These are phyloP conservation scores for Leptatherina wallacei DNA, from an alignment of 2,797 vertebrate species.

Conservation along the genomic window DNA sequence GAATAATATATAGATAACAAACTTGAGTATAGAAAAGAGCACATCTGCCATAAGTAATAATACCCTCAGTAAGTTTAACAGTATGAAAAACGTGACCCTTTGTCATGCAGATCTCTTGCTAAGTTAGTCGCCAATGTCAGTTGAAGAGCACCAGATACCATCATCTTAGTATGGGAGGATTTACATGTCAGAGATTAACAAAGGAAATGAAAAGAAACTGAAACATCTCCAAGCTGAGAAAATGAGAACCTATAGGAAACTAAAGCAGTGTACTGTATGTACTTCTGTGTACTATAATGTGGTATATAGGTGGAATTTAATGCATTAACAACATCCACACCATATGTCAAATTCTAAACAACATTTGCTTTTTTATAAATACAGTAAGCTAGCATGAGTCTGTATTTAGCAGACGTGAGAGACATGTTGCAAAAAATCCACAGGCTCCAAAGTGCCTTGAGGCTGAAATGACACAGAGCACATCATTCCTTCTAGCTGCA, in stretches of 20 bases:
- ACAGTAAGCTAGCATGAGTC: conserved; percentile 59
- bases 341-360: conserved; percentile 49
- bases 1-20: conserved; percentile 55
- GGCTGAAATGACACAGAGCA: conserved; percentile 60
- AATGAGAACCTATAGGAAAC: conserved; percentile 3
- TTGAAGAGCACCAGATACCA: conserved; percentile 32
- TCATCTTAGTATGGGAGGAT: conserved; percentile 45
- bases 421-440: conserved; percentile 60
- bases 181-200: conserved; percentile 53
- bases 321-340: conserved; percentile 12
- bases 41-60: conserved; percentile 32
- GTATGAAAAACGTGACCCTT: conserved; percentile 43
- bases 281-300: conserved; percentile 1
- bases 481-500: conserved; percentile 61
- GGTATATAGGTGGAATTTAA: background rate
- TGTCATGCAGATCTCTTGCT: conserved; percentile 64
- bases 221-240: conserved; percentile 21
- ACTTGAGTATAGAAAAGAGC: conserved; percentile 30
- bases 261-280: conserved; percentile 9
- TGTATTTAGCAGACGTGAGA: conserved; percentile 62
- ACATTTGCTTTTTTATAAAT: conserved; percentile 43
- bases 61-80: conserved; percentile 40
- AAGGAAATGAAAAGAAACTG: conserved; percentile 20
- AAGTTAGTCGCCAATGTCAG: conserved; percentile 42
- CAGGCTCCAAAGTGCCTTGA: conserved; percentile 66